phyloP scores from a whole-genome alignment of 2,113 vertebrate species.

The Cercocebus atys region DNA sequence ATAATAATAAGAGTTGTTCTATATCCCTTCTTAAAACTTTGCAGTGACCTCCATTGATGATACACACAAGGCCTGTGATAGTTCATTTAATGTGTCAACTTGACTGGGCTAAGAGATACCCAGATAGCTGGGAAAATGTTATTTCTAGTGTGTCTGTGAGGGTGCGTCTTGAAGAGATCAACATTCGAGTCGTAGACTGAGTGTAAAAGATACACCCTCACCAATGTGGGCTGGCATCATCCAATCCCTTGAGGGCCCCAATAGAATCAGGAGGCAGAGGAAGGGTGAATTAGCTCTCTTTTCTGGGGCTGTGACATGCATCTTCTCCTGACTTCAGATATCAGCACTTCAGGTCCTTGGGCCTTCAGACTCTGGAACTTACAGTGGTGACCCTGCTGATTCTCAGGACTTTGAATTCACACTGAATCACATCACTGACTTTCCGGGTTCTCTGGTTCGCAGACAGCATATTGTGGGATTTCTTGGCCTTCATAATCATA shows the following conservation, averaged over 20 bases:
- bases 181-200: not conserved
- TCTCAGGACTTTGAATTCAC: not conserved
- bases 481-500: not conserved
- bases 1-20: not conserved
- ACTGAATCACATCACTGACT: not conserved
- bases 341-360: not conserved
- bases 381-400: not conserved
- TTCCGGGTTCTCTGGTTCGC: not conserved
- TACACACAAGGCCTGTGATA: not conserved
- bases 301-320: not conserved
- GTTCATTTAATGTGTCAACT: not conserved
- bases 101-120: not conserved
- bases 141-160: not conserved
- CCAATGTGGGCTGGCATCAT: not conserved
- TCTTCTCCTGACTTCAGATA: not conserved
- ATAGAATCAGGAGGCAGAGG: not conserved
- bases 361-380: not conserved
- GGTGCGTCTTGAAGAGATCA: not conserved
- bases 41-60: not conserved
- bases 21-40: not conserved
- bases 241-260: not conserved
- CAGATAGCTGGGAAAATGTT: not conserved
- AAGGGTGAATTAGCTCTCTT: not conserved
- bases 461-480: not conserved
- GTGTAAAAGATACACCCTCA: not conserved